Evolutionary conservation across 2,888 invertebrate genomes (phyloP), one percentile per base, ranked within the genome.

Genomic region (Limnephilus rhombicus): DNA sequence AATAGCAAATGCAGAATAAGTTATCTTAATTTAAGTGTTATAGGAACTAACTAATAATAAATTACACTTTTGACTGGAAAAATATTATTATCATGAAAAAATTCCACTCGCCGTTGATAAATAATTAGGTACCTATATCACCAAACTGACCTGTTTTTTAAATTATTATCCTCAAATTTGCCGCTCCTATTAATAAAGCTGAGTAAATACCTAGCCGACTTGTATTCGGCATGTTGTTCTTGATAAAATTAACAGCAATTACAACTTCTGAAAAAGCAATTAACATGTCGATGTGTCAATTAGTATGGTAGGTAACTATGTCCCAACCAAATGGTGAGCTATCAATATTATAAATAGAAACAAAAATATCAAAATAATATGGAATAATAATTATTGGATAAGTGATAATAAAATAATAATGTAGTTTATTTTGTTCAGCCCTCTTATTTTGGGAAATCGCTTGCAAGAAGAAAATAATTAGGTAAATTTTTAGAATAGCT

Each of bases 201-300:
- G 85, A 86, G 49, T 3, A 83, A 83, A 37, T 68, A 45, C 45
- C 12, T 12, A 9, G 24, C 34, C 31, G 83, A 83, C 83, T 86
- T 49, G 85, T 24, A 85, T 45, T 85, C n/a, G 45, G n/a, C 29
- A 45, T 85, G 68, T 53, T 31, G 85, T 86, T 45, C 85, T 29
- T 86, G 85, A 86, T 86, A 86, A 49, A 86, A 86, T 45, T 49
- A 86, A 86, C 85, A 86, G 85, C 85, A 86, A 86, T 86, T 83
- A 83, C 24, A 83, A 34, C 37, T 37, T 68, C 68, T 24, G 24
- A 83, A 83, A 83, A 83, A 37, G 34, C 37, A 83, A 83, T 83
- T 83, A 83, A 83, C 83, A 83, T 7, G 83, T 83, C 83, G 18
- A 83, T 68, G 68, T 68, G 68, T 68, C 68, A 24, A 68, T 68